Evolutionary conservation across 2,797 vertebrate species (phyloP).

Genomic region (Gambusia yucatana): DNA sequence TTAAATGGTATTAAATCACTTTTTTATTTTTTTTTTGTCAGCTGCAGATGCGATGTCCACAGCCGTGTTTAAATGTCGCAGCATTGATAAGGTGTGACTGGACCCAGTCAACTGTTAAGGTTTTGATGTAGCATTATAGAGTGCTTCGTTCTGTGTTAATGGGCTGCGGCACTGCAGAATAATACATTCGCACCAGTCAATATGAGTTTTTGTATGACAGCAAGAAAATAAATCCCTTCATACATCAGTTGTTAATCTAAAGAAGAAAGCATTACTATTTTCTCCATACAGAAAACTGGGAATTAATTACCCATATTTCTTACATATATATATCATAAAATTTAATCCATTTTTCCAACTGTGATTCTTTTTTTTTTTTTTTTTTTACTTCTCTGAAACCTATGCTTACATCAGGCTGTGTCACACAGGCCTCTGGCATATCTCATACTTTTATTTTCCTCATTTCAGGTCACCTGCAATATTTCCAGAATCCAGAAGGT

Average conservation of each 20-base stretch:
- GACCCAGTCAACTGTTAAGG: constrained; percentile 71
- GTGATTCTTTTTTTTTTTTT: background rate
- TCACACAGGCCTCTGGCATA: background rate
- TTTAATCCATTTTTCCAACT: fast-evolving
- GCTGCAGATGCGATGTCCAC: constrained; percentile 62
- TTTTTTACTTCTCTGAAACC: background rate
- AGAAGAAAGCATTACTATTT: background rate
- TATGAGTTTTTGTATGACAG: constrained; percentile 44
- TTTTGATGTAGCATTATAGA: constrained; percentile 73
- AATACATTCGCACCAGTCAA: constrained; percentile 72
- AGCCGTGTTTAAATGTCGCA: constrained; percentile 72
- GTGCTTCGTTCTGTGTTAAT: constrained; percentile 78
- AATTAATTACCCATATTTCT: background rate
- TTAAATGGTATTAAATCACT: constrained; percentile 68
- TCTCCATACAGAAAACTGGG: background rate
- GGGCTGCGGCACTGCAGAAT: constrained; percentile 67
- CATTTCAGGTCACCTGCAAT: constrained; percentile 58
- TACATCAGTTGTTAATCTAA: background rate
- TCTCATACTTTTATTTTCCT: constrained; percentile 1
- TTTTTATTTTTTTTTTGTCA: constrained; percentile 63
- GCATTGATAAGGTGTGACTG: constrained; percentile 80
- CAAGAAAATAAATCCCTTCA: background rate
- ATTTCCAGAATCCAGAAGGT: constrained; percentile 79
- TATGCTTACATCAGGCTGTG: background rate
- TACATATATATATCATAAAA: background rate